Percentiles rank a stretch among this genome's conserved stretches.
phyloP scores from a whole-genome alignment of 2,113 vertebrate species.

The Xenopus laevis region DNA sequence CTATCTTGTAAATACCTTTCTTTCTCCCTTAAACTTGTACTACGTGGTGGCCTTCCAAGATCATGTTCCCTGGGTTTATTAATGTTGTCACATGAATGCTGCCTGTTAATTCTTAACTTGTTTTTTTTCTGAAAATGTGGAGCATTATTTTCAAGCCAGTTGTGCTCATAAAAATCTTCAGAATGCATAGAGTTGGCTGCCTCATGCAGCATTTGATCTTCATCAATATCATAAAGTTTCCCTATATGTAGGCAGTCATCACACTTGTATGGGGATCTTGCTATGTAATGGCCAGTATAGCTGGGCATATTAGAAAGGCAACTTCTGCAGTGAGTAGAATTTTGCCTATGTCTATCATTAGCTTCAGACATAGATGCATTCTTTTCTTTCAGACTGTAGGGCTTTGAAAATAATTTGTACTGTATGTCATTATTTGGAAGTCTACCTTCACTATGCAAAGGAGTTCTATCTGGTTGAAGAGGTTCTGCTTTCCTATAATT shows the following conservation, averaged over 20 bases:
- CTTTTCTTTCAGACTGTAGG: slow-evolving; percentile 88
- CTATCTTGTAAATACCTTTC: slow-evolving; percentile 89
- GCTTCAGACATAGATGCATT: slow-evolving; percentile 77
- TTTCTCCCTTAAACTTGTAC: slow-evolving; percentile 93
- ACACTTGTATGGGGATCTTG: slow-evolving; percentile 90
- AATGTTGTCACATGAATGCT: slow-evolving; percentile 95
- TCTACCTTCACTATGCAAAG: slow-evolving; percentile 76
- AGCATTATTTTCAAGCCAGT: slow-evolving; percentile 84
- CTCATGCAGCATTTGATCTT: slow-evolving; percentile 93
- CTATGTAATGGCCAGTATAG: slow-evolving; percentile 78
- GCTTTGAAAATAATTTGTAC: slow-evolving; percentile 80
- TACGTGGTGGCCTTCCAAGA: slow-evolving; percentile 79
- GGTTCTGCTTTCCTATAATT: slow-evolving; percentile 82
- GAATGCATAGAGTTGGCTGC: slow-evolving; percentile 71
- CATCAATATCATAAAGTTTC: slow-evolving; percentile 96
- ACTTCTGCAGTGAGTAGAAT: slow-evolving; percentile 87
- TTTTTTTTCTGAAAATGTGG: slow-evolving; percentile 87
- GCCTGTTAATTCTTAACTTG: slow-evolving; percentile 83
- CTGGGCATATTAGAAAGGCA: slow-evolving; percentile 89
- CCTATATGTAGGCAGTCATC: slow-evolving; percentile 88
- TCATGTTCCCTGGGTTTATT: slow-evolving; percentile 87
- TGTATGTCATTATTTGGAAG: slow-evolving; percentile 71
- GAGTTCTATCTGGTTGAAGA: slow-evolving; percentile 80
- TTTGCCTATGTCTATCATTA: slow-evolving; percentile 85
- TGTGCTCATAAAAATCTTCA: slow-evolving; percentile 81